Evolutionary conservation across 2,888 invertebrate genomes (phyloP).

Genomic region (Epirrhoe alternata): DNA sequence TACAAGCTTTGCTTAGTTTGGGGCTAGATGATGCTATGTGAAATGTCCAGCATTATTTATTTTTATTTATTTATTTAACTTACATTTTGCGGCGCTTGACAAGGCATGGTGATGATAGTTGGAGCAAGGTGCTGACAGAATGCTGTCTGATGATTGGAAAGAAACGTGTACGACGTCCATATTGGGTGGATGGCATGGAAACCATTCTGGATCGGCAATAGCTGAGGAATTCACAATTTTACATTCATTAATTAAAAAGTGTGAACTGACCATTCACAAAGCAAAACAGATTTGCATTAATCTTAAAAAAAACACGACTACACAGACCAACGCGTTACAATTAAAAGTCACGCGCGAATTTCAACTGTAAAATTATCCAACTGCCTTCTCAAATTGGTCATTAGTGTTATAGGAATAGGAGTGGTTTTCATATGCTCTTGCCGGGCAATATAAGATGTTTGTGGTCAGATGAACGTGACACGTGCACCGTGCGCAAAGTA

Average conservation of each 20-base stretch:
- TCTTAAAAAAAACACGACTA: background rate
- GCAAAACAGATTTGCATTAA: constrained; percentile 12
- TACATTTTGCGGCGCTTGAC: too few species aligned
- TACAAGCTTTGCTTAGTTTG: too few species aligned
- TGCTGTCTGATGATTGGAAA: too few species aligned
- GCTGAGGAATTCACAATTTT: background rate
- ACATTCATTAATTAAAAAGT: constrained; percentile 4
- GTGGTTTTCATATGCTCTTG: constrained; percentile 20
- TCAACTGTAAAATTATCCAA: background rate
- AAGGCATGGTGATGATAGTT: too few species aligned
- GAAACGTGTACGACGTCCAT: too few species aligned
- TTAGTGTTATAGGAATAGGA: constrained; percentile 10
- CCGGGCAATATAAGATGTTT: constrained; percentile 58
- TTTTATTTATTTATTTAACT: too few species aligned
- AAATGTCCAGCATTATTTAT: too few species aligned
- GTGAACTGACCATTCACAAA: constrained; percentile 6
- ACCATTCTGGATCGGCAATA: too few species aligned
- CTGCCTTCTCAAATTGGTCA: background rate
- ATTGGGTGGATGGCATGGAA: too few species aligned
- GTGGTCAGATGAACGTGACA: constrained; percentile 55
- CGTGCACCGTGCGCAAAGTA: constrained; percentile 81
- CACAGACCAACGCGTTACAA: constrained; percentile 7
- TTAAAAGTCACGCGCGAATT: constrained; percentile 11
- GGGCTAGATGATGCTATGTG: too few species aligned
- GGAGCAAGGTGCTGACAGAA: too few species aligned